Percentiles rank a stretch among this genome's conserved stretches.
Evolutionary conservation across 2,888 invertebrate genomes (phyloP).

Genomic region (Dendrolimus houi): DNA sequence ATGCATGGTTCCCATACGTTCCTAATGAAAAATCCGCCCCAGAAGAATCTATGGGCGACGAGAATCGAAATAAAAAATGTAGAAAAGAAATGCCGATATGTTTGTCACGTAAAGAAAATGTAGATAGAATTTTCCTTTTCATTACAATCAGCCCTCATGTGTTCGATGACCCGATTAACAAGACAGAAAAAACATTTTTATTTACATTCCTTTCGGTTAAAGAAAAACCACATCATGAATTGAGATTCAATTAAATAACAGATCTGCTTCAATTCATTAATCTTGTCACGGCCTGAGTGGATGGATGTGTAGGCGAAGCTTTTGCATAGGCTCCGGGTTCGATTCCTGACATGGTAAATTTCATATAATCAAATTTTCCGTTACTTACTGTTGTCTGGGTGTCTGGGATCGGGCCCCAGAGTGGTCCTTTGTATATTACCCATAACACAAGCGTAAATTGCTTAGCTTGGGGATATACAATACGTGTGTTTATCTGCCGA

Average conservation of each 20-base stretch:
- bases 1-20: background rate
- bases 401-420: no score
- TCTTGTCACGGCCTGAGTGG: no score
- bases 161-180: background rate
- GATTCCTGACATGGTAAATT: no score
- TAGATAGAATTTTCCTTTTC: background rate
- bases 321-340: no score
- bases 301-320: no score
- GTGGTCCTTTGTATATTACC: no score
- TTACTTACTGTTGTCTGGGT: no score
- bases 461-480: no score
- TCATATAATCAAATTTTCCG: no score
- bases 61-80: background rate
- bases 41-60: background rate
- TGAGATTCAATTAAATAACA: background rate
- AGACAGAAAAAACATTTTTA: background rate
- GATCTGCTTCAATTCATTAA: no score
- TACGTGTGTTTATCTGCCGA: no score
- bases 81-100: background rate
- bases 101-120: background rate
- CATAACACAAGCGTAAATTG: no score
- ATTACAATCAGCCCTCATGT: background rate
- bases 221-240: background rate
- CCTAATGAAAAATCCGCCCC: background rate
- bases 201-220: background rate